These are phyloP conservation scores for Cataglyphis albicans DNA, from an alignment of 2,888 invertebrate genomes.

Conservation along the genomic window DNA sequence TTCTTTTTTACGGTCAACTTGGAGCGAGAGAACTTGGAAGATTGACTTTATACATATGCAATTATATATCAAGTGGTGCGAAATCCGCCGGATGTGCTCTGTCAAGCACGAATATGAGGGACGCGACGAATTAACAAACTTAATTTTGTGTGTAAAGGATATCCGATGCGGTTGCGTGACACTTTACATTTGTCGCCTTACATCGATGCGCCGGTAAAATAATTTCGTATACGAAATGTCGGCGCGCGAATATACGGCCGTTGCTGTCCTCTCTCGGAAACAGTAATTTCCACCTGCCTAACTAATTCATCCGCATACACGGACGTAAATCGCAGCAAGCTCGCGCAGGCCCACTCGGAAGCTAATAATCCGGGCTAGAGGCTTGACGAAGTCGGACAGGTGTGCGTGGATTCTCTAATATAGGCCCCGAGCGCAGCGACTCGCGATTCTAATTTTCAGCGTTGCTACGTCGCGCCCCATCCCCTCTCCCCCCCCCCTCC, in stretches of 20 bases:
- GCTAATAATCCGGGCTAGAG: conserved; percentile 68
- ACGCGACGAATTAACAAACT: conserved; percentile 8
- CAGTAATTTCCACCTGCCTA: conserved; percentile 52
- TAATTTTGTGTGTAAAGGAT: conserved; percentile 4
- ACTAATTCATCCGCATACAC: conserved; percentile 65
- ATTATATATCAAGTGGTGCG: conserved; percentile 11
- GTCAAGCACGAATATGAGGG: conserved; percentile 14
- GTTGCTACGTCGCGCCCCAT: conserved; percentile 47
- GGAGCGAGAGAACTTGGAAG: background rate
- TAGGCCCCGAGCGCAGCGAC: conserved; percentile 45
- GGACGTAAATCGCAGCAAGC: conserved; percentile 62
- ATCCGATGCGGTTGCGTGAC: conserved; percentile 8
- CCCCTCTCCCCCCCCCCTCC: too few species aligned
- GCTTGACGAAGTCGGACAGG: conserved; percentile 77
- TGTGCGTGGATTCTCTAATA: conserved; percentile 71
- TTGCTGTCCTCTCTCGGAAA: conserved; percentile 36
- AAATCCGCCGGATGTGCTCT: conserved; percentile 19
- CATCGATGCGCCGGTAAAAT: conserved; percentile 21
- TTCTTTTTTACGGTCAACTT: conserved; percentile 5
- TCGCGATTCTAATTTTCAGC: conserved; percentile 65
- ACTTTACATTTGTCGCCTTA: conserved; percentile 3
- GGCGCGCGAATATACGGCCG: background rate
- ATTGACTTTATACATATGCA: conserved; percentile 20
- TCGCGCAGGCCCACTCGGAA: conserved; percentile 57
- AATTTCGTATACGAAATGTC: background rate